Evolutionary conservation across 2,888 invertebrate species (phyloP).

Genomic region (Anthophora plumipes): DNA sequence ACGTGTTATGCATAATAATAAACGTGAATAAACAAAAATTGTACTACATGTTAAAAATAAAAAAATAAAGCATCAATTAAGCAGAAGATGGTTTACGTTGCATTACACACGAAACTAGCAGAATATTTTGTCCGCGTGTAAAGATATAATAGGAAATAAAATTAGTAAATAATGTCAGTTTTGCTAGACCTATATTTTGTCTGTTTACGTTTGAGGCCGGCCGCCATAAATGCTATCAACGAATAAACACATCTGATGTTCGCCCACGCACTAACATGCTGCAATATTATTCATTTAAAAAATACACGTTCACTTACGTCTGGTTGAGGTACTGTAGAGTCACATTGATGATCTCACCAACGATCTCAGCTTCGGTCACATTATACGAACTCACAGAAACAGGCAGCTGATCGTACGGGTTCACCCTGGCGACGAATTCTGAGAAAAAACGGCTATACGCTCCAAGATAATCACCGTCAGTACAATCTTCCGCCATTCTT

Average conservation of each 20-base stretch:
- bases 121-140: neutral
- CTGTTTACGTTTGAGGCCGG: constrained; percentile 51
- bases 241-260: constrained; percentile 46
- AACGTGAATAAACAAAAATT: constrained; percentile 28
- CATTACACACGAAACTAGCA: neutral
- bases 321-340: constrained; percentile 91
- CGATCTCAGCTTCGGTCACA: constrained; percentile 89
- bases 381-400: constrained; percentile 90
- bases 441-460: constrained; percentile 90
- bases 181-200: constrained; percentile 14
- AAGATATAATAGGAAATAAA: neutral
- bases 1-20: constrained; percentile 34
- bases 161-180: neutral
- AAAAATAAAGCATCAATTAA: neutral
- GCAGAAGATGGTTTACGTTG: neutral
- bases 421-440: constrained; percentile 89
- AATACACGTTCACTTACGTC: constrained; percentile 87
- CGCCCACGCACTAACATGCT: constrained; percentile 32
- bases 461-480: constrained; percentile 89
- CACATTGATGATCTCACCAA: constrained; percentile 91
- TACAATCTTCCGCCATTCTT: constrained; percentile 75
- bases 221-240: constrained; percentile 44
- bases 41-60: constrained; percentile 2
- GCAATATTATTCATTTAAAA: constrained; percentile 28
- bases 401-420: constrained; percentile 90